These are phyloP conservation scores for Huso huso DNA, from an alignment of 2,797 vertebrate species.

Conservation along the genomic window DNA sequence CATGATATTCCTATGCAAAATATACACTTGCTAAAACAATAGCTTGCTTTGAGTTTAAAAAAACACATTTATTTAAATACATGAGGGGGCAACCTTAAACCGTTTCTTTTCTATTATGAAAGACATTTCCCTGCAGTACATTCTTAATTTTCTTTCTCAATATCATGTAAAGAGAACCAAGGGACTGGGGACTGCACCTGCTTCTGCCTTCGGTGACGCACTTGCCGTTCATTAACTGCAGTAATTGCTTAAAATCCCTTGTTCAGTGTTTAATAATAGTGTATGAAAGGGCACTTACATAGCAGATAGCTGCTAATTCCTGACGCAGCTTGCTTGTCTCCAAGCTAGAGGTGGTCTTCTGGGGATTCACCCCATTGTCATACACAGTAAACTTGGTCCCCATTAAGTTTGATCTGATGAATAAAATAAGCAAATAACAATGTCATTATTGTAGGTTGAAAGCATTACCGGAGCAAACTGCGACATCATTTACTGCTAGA, in stretches of 20 bases:
- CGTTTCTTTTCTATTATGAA: too few species aligned
- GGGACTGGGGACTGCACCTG: background rate
- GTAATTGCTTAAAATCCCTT: background rate
- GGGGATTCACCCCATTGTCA: constrained; percentile 87
- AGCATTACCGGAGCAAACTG: background rate
- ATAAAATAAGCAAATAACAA: constrained; percentile 18
- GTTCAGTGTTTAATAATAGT: background rate
- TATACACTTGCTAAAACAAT: too few species aligned
- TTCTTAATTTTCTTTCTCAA: background rate
- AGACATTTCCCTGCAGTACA: too few species aligned
- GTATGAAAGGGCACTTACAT: constrained; percentile 65
- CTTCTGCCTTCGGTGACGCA: background rate
- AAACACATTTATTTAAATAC: too few species aligned
- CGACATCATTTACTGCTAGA: background rate
- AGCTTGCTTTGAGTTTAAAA: too few species aligned
- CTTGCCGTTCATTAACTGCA: background rate
- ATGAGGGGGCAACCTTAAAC: too few species aligned
- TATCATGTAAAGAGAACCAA: background rate
- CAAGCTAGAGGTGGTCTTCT: constrained; percentile 77
- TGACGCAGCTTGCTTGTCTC: constrained; percentile 85
- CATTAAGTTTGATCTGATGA: constrained; percentile 93
- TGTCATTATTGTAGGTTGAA: background rate
- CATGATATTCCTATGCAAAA: too few species aligned
- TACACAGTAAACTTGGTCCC: constrained; percentile 98
- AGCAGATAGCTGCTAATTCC: constrained; percentile 94